phyloP scores from a whole-genome alignment of 92 coral and sea anemone species.

The Parazoanthus atlanticus region DNA sequence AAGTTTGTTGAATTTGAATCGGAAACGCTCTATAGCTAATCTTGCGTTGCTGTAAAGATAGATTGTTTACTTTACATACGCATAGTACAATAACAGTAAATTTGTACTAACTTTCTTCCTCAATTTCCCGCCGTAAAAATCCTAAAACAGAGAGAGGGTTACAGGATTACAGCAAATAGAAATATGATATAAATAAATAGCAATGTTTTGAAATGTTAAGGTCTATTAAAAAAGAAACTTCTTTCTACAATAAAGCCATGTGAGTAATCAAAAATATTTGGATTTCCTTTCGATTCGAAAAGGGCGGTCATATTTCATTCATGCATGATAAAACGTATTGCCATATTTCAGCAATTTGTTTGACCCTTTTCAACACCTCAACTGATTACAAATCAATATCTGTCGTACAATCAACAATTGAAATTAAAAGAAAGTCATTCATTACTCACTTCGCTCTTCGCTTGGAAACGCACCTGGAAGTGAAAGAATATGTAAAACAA shows the following conservation, averaged over 20 bases:
- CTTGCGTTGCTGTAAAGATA: too few species aligned
- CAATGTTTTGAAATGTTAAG: constrained; percentile 8
- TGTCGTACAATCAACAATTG: not conserved
- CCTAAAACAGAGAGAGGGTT: not conserved
- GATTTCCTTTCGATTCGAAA: not conserved
- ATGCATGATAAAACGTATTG: not conserved
- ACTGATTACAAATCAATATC: constrained; percentile 7
- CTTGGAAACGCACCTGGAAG: constrained; percentile 21
- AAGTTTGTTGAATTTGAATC: too few species aligned
- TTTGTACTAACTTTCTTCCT: constrained; percentile 8
- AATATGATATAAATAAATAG: not conserved
- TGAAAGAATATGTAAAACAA: not conserved
- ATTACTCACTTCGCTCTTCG: constrained; percentile 13
- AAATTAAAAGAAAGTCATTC: constrained; percentile 10
- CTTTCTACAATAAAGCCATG: not conserved
- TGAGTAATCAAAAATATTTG: not conserved
- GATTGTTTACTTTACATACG: not conserved
- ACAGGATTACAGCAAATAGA: not conserved
- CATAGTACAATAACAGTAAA: not conserved
- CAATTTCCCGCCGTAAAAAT: not conserved
- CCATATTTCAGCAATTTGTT: constrained; percentile 15
- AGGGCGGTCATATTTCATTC: not conserved
- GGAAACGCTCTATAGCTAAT: too few species aligned
- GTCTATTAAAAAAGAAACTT: not conserved
- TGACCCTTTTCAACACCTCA: constrained; percentile 18